Evolutionary conservation across 2,113 vertebrate genomes (phyloP), one percentile per base, ranked within the genome.

Genomic region (Tachysurus vachellii): DNA sequence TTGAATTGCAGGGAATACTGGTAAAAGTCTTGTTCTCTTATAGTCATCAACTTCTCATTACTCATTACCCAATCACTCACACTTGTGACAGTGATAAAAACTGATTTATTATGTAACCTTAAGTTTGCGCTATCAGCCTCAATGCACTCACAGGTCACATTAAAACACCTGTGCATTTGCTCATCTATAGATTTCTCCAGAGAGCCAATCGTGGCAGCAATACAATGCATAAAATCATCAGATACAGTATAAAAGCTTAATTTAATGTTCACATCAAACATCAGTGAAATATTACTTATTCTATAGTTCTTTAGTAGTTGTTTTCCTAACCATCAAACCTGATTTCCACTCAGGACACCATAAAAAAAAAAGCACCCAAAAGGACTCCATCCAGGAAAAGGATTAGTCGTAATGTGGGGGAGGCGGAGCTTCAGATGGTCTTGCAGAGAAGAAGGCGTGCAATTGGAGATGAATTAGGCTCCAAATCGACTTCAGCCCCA

Each of bases 1-100:
- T 93, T 80, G 96, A 96, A 88, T 89, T 97, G 66, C 95, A 96
- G 87, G 93, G 91, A 66, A 92, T 97, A 85, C 90, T 97, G 95
- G 95, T 96, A 93, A 80, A 57, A 57, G 23, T n/a, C 21, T 28
- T 13, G 10, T 50, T 44, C 44, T 50, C 21, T 76, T 23, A 44
- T 11, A 76, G 47, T 44, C 44, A 76, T 76, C 23, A 44, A 80
- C 16, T 2, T 79, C 53, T 56, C n/a, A 28, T 56, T 7, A 9
- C 53, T 56, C n/a, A 28, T 56, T 7, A 9, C 1, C 71, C 21
- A 5, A 71, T 31, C n/a, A 31, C 3, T 68, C 31, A 31, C 31
- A 71, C 68, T 6, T 7, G 6, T 13, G 21, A 75, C 42, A 47
- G 42, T 73, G 17, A 44, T 44, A 73, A 44, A 5, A 75, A 75